Evolutionary conservation across 2,888 invertebrate species (phyloP).

Genomic region (Selenia dentaria): DNA sequence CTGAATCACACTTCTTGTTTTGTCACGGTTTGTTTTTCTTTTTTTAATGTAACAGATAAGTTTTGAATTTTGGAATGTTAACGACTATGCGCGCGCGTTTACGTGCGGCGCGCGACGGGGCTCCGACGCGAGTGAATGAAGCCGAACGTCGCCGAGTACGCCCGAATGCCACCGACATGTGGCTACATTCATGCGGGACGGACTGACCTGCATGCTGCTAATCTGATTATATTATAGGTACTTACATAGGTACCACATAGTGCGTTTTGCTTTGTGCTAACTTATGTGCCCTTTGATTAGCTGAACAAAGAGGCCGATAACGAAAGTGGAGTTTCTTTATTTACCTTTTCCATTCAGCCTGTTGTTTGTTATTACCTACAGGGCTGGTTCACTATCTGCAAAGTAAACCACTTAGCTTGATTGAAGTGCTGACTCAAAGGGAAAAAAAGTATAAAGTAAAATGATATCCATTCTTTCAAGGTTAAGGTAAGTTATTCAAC

Average conservation of each 20-base stretch:
- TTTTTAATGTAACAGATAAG: constrained; percentile 46
- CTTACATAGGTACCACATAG: too few relatives aligned
- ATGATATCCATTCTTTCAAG: too few relatives aligned
- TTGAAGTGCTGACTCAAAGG: neutral
- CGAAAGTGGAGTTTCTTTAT: constrained; percentile 23
- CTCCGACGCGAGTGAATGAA: constrained; percentile 73
- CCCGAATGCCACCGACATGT: constrained; percentile 40
- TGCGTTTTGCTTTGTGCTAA: constrained; percentile 53
- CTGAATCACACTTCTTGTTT: constrained; percentile 12
- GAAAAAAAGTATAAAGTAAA: too few relatives aligned
- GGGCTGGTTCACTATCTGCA: neutral
- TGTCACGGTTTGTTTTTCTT: constrained; percentile 36
- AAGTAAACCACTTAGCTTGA: neutral
- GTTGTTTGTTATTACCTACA: constrained; percentile 1
- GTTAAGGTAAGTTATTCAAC: too few relatives aligned
- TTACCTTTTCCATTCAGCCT: constrained; percentile 9
- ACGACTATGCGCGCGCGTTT: constrained; percentile 55
- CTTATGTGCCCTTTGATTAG: constrained; percentile 38
- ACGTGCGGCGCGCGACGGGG: constrained; percentile 58
- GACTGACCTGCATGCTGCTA: constrained; percentile 68
- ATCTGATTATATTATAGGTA: constrained; percentile 79
- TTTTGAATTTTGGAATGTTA: constrained; percentile 65
- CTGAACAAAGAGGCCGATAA: constrained; percentile 36
- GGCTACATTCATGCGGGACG: constrained; percentile 59
- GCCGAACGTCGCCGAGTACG: constrained; percentile 49